Percentiles rank a stretch among this genome's conserved stretches.
Evolutionary conservation across 1,140 invertebrate species (phyloP).

Genomic region (Heterodera carotae): DNA sequence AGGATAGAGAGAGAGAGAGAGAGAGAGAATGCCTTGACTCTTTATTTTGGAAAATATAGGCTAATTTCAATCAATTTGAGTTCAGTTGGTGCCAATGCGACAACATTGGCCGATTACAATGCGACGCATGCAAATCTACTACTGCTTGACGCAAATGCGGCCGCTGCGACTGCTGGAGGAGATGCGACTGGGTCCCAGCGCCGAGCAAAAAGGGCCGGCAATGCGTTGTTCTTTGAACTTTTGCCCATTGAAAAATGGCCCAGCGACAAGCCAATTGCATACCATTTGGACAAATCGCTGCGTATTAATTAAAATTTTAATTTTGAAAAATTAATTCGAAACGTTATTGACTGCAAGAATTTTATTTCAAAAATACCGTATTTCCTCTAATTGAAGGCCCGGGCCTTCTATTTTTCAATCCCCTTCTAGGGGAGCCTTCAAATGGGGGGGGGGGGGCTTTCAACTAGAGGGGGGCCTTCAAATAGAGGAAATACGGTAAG

Average conservation of each 20-base stretch:
- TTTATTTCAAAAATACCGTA: no score
- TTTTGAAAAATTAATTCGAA: not conserved
- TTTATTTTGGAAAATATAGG: no score
- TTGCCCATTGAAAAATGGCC: constrained; percentile 2
- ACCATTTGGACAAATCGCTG: not conserved
- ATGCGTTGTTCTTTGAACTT: not conserved
- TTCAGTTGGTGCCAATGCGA: not conserved
- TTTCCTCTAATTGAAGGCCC: no score
- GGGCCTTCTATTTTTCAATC: no score
- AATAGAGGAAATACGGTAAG: no score
- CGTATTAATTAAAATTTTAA: not conserved
- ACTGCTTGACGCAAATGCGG: no score
- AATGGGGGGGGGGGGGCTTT: no score
- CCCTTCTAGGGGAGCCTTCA: no score
- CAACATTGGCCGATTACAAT: not conserved
- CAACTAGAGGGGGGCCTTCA: no score
- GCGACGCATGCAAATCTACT: not conserved
- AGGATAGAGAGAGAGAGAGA: no score
- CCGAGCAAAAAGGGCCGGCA: not conserved
- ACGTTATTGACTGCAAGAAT: no score
- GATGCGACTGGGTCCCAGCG: not conserved
- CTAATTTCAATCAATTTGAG: not conserved
- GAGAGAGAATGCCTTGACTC: no score
- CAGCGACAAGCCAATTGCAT: not conserved
- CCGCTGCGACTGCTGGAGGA: not conserved